Evolutionary conservation across 2,888 invertebrate genomes (phyloP).

Genomic region (Tryphoninae sp.): DNA sequence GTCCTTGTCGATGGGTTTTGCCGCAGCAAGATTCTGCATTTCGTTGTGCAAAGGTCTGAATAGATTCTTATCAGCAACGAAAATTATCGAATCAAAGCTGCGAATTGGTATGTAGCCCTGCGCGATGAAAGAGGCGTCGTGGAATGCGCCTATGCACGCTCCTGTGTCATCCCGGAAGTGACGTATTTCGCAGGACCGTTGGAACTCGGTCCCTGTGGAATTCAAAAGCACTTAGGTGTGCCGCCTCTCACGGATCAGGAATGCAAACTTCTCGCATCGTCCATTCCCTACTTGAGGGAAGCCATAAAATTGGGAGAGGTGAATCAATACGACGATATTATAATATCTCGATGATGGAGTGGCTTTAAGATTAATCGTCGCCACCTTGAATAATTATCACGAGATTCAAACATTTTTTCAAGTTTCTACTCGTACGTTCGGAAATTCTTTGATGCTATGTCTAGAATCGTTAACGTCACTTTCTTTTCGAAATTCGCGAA

Average conservation of each 20-base stretch:
- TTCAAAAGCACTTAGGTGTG: conserved; percentile 74
- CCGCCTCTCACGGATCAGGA: conserved; percentile 72
- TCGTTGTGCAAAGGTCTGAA: conserved; percentile 82
- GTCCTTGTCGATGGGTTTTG: conserved; percentile 85
- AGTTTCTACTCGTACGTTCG: too few species aligned
- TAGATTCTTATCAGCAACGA: background rate
- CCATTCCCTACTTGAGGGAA: conserved; percentile 66
- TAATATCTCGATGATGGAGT: background rate
- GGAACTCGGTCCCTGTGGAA: conserved; percentile 74
- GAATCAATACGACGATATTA: conserved; percentile 8
- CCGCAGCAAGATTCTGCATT: conserved; percentile 84
- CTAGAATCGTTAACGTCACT: too few species aligned
- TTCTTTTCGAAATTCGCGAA: too few species aligned
- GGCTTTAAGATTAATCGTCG: too few species aligned
- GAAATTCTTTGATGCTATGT: too few species aligned
- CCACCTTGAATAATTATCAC: too few species aligned
- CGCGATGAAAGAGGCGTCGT: conserved; percentile 69
- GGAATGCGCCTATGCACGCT: conserved; percentile 75
- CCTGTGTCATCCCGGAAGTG: conserved; percentile 73
- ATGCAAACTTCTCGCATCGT: conserved; percentile 66
- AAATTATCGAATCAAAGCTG: background rate
- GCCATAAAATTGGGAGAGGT: conserved; percentile 73
- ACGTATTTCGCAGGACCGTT: conserved; percentile 74
- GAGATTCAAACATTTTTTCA: too few species aligned
- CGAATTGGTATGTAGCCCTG: conserved; percentile 63